Evolutionary conservation across 2,113 vertebrate genomes (phyloP), one percentile per base, ranked within the genome.

Genomic region (Tylochromis polylepis): DNA sequence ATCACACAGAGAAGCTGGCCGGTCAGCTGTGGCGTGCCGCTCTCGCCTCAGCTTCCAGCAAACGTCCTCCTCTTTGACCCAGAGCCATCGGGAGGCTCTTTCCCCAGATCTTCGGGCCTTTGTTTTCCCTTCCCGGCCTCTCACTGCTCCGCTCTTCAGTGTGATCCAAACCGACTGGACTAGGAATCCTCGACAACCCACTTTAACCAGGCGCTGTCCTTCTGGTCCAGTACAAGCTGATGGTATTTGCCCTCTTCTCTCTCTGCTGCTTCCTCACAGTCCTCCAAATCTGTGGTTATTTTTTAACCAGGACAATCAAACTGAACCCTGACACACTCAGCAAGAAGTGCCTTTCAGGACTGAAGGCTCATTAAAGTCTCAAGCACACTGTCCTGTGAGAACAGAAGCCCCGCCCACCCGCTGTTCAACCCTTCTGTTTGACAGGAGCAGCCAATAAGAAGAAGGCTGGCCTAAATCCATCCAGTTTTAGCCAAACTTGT

Each of bases 141-240:
- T 72, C 67, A 4, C 2, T 27, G 41, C 38, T 46, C 41, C 0
- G 8, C 8, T 49, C 67, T 18, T 18, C 41, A 27, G 15, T 29
- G 2, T 18, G 41, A 46, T 29, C 38, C 65, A 70, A 24, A 24
- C 38, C 3, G 10, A 72, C 22, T 27, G 67, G 38, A 22, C 15
- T 72, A 0, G 24, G 3, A 29, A 0, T 49, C 67, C 9, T 18
- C 2, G 0, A 3, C 24, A 70, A 29, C 67, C 5, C 41, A 6
- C 15, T 0, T 11, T 49, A 49, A 29, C 67, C 67, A 72, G 67
- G 0, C 5, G 49, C 29, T 29, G 55, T 49, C 43, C 70, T 49
- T 24, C 41, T 29, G 24, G 1, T 49, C 24, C 15, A 29, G 67
- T 49, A 0, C 41, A 75, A 75, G 67, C 41, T 70, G 65, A 9